Conservation (phyloP, 2,113 vertebrate genomes). For the Ptychochromis oligacanthus region DNA sequence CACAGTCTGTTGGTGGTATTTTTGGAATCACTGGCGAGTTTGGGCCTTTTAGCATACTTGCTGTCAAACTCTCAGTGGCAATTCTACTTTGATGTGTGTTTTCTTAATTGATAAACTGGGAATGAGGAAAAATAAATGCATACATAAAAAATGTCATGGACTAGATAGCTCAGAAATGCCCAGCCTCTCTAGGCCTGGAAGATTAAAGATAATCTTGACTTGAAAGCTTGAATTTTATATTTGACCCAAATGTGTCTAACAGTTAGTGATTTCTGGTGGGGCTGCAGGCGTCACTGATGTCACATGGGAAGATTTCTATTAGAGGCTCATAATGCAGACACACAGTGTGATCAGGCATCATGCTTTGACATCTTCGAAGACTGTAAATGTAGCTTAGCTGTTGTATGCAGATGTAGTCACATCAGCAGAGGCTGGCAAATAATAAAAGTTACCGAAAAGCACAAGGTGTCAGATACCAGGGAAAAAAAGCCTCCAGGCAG, state of each 20-base stretch:
- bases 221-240: constrained; percentile 59
- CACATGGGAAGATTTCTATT: constrained; percentile 2
- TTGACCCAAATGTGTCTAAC: constrained; percentile 58
- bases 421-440: constrained; percentile 26
- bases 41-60: background rate
- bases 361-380: background rate
- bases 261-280: constrained; percentile 11
- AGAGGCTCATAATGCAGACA: background rate
- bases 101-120: constrained; percentile 51
- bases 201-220: constrained; percentile 60
- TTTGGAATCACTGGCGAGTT: constrained; percentile 5
- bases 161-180: constrained; percentile 26
- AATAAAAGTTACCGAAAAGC: constrained; percentile 8
- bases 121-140: constrained; percentile 36
- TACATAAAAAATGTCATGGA: constrained; percentile 30
- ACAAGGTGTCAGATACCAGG: constrained; percentile 27
- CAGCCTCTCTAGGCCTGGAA: background rate
- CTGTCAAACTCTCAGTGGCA: constrained; percentile 12
- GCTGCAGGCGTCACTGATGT: background rate
- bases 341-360: background rate
- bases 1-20: constrained; percentile 8
- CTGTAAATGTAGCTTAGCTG: constrained; percentile 2
- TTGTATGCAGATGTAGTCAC: background rate
- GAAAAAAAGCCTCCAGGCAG: constrained; percentile 18
- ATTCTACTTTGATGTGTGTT: constrained; percentile 51